Conservation (phyloP, 2,113 vertebrate genomes). For the Corydoras maculifer region DNA sequence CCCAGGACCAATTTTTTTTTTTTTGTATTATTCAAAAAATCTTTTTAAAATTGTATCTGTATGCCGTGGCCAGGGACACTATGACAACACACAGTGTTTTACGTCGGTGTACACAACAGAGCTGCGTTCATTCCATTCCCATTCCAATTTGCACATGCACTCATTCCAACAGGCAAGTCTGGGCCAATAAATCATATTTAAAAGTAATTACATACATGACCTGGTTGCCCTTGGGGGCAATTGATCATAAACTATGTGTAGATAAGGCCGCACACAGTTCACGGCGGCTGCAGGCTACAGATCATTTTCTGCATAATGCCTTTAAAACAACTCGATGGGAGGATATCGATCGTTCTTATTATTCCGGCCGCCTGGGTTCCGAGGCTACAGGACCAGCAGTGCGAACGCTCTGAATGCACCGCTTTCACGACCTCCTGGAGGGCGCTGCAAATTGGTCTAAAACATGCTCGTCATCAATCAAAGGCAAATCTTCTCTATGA, state of each 20-base stretch:
- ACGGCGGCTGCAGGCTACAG: slow-evolving; percentile 15
- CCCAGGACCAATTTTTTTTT: too few species aligned
- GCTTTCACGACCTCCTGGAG: not conserved
- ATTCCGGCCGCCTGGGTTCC: not conserved
- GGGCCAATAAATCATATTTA: too few species aligned
- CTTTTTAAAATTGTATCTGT: too few species aligned
- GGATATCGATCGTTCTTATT: not conserved
- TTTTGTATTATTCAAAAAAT: too few species aligned
- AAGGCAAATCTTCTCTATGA: not conserved
- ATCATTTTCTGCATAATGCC: slow-evolving; percentile 13
- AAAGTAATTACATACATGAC: not conserved
- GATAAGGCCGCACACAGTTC: not conserved
- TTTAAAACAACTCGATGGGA: not conserved
- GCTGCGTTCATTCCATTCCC: too few species aligned
- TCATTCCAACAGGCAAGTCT: not conserved
- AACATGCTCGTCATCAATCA: not conserved
- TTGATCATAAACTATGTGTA: not conserved
- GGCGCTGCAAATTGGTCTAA: not conserved
- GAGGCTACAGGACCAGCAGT: not conserved
- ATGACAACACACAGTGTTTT: too few species aligned
- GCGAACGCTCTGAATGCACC: not conserved
- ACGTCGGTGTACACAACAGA: too few species aligned
- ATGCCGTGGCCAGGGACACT: too few species aligned
- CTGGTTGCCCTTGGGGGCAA: not conserved
- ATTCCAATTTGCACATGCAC: slow-evolving; percentile 8